Conservation (phyloP, 2,797 vertebrate species). For the Pangasius djambal region DNA sequence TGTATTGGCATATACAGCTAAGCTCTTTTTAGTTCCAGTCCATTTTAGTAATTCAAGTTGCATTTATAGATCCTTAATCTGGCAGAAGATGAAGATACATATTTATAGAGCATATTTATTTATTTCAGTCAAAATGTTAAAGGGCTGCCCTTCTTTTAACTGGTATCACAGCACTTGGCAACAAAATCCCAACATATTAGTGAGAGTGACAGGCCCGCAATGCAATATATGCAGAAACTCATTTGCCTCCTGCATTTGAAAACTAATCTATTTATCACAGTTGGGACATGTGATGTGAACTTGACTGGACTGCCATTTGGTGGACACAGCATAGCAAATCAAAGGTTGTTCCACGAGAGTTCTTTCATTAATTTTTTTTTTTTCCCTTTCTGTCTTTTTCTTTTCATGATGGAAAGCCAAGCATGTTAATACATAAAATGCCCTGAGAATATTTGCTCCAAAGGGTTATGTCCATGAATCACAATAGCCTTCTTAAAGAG, state of each 20-base stretch:
- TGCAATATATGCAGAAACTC: conserved; percentile 68
- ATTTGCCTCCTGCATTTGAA: conserved; percentile 76
- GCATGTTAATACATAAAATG: conserved; percentile 83
- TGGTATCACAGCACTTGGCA: conserved; percentile 65
- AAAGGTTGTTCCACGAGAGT: conserved; percentile 64
- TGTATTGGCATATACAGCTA: conserved; percentile 58
- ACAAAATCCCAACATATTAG: conserved; percentile 76
- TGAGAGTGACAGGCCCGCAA: conserved; percentile 70
- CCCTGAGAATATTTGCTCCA: conserved; percentile 79
- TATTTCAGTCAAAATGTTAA: conserved; percentile 76
- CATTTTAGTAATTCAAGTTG: conserved; percentile 58
- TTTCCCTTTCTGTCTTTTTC: conserved; percentile 41
- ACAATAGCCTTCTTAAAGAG: conserved; percentile 81
- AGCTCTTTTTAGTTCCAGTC: conserved; percentile 68
- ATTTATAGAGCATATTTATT: conserved; percentile 73
- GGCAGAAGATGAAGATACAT: conserved; percentile 66
- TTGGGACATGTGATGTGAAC: conserved; percentile 68
- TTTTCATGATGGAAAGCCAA: conserved; percentile 72
- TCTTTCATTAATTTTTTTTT: conserved; percentile 48
- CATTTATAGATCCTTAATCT: conserved; percentile 74
- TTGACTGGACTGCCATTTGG: conserved; percentile 70
- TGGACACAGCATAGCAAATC: conserved; percentile 70
- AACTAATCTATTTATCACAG: conserved; percentile 82
- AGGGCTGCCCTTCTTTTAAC: conserved; percentile 70
- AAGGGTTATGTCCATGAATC: conserved; percentile 81